Conservation (phyloP, 1,140 invertebrate species). For the Eumaeus atala region DNA sequence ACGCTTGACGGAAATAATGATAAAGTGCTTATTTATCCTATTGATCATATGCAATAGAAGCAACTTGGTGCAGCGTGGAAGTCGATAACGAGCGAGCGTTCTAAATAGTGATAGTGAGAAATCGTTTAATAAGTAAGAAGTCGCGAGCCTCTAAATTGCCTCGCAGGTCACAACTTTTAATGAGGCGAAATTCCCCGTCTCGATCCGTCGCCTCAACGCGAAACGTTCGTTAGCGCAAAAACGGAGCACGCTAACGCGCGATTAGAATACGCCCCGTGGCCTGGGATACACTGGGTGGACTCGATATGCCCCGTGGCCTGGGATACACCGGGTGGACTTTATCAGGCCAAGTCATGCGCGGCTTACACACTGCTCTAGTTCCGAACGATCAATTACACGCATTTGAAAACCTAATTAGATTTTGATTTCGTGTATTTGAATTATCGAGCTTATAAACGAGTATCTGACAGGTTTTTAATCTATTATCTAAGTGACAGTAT, state of each 20-base stretch:
- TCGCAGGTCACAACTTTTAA: constrained; percentile 70
- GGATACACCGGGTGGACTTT: neutral
- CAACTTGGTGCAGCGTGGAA: neutral
- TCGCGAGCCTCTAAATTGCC: constrained; percentile 59
- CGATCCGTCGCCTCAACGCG: constrained; percentile 59
- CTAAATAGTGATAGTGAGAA: constrained; percentile 29
- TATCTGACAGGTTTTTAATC: too few species aligned
- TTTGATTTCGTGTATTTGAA: constrained; percentile 12
- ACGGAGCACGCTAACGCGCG: constrained; percentile 65
- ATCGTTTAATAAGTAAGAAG: constrained; percentile 57
- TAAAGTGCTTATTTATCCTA: too few species aligned
- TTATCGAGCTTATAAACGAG: neutral
- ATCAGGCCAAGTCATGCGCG: too few species aligned
- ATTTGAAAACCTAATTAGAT: neutral
- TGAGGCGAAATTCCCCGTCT: constrained; percentile 67
- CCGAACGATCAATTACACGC: too few species aligned
- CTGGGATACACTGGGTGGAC: constrained; percentile 36
- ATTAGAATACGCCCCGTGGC: constrained; percentile 63
- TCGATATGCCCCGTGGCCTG: constrained; percentile 1
- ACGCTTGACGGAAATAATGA: too few species aligned
- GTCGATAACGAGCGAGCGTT: constrained; percentile 5
- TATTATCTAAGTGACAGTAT: too few species aligned
- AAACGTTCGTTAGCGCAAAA: constrained; percentile 72
- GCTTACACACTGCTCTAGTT: too few species aligned
- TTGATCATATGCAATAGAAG: too few species aligned